Evolutionary conservation across 1,140 invertebrate species (phyloP).

Genomic region (Bombus pyrosoma): DNA sequence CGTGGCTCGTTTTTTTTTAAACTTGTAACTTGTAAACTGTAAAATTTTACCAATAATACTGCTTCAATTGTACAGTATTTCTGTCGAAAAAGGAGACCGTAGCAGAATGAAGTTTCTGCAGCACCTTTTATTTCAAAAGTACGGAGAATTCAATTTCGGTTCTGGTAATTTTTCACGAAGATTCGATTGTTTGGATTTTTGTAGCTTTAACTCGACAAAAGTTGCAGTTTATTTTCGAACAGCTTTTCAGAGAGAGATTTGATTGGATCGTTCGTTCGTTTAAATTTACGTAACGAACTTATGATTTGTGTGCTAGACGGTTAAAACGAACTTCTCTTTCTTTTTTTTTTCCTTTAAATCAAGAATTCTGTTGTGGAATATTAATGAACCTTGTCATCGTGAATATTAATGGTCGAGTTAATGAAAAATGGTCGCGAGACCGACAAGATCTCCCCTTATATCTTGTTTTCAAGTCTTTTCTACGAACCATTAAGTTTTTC

Average conservation of each 20-base stretch:
- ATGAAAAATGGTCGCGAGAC: constrained; percentile 3
- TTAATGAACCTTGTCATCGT: constrained; percentile 34
- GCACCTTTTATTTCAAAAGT: not conserved
- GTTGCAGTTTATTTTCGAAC: not conserved
- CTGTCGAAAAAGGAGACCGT: not conserved
- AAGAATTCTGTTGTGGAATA: not conserved
- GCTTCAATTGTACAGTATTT: not conserved
- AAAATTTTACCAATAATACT: not conserved
- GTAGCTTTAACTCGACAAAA: not conserved
- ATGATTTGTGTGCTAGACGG: not conserved
- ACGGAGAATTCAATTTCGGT: not conserved
- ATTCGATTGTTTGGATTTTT: not conserved
- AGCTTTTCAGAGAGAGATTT: not conserved
- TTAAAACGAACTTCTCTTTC: not conserved
- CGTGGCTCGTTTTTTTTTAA: not conserved
- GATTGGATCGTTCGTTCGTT: not conserved
- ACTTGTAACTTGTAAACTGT: not conserved
- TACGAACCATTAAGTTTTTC: not conserved
- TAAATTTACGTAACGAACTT: not conserved
- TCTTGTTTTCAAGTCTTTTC: not conserved
- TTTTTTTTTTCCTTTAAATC: not conserved
- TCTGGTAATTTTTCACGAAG: not conserved
- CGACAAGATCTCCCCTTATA: not conserved
- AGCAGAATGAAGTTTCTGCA: not conserved
- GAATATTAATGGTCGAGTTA: constrained; percentile 38